phyloP scores from a whole-genome alignment of 2,888 invertebrate genomes.

The Dermolepida albohirtum region DNA sequence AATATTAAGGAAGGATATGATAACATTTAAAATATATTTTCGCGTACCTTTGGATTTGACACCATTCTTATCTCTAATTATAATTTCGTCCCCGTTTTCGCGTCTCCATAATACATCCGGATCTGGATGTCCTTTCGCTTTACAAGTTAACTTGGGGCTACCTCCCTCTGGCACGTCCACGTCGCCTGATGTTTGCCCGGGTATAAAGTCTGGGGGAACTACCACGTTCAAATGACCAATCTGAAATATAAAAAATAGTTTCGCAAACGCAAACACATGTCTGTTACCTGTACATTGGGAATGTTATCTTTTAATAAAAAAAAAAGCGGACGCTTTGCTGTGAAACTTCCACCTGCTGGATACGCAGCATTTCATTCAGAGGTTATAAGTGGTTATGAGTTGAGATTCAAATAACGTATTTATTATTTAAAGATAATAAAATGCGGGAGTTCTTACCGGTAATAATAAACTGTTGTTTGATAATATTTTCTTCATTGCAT shows the following conservation, averaged over 20 bases:
- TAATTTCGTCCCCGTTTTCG: conserved; percentile 85
- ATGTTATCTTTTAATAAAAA: conserved; percentile 1
- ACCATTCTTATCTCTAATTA: conserved; percentile 78
- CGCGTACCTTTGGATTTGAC: conserved; percentile 6
- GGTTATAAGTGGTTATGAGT: conserved; percentile 54
- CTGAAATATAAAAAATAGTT: conserved; percentile 66
- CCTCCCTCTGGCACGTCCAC: conserved; percentile 89
- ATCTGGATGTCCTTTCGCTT: conserved; percentile 82
- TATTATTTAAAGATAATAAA: neutral
- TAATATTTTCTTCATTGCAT: too few relatives aligned
- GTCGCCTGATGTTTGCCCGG: conserved; percentile 90
- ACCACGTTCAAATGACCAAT: conserved; percentile 88
- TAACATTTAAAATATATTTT: neutral
- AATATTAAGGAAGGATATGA: conserved; percentile 43
- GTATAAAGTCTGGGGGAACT: conserved; percentile 90
- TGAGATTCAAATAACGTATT: conserved; percentile 5
- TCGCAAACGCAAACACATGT: too few relatives aligned
- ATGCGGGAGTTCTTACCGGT: neutral
- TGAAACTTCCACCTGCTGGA: conserved; percentile 56
- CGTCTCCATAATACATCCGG: conserved; percentile 86
- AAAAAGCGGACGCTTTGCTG: conserved; percentile 42
- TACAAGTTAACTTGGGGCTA: conserved; percentile 74
- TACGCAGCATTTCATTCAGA: conserved; percentile 56
- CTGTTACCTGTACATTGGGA: too few relatives aligned
- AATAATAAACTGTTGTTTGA: too few relatives aligned